Evolutionary conservation across 2,888 invertebrate genomes (phyloP).

Genomic region (Thereva unica): DNA sequence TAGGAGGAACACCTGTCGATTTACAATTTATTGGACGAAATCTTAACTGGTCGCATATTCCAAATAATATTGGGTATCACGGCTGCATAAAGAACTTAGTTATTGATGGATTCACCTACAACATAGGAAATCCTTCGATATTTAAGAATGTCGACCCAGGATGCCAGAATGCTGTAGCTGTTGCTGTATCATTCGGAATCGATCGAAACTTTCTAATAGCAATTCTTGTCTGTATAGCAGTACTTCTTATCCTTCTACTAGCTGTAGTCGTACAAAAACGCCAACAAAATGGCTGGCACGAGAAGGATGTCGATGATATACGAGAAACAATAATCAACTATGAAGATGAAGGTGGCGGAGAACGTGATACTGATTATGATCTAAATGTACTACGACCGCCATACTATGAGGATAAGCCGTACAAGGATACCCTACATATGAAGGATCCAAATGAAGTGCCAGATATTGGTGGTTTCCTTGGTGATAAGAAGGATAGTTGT

Average conservation of each 20-base stretch:
- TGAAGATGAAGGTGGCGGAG: constrained; percentile 97
- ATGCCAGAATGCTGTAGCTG: constrained; percentile 73
- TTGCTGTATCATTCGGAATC: constrained; percentile 80
- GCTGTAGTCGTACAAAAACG: constrained; percentile 89
- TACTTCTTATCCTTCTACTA: constrained; percentile 76
- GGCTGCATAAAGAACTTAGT: constrained; percentile 93
- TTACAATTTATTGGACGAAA: constrained; percentile 65
- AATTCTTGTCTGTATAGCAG: constrained; percentile 83
- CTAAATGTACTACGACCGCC: constrained; percentile 57
- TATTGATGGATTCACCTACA: constrained; percentile 84
- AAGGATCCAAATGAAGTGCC: constrained; percentile 66
- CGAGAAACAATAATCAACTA: constrained; percentile 97
- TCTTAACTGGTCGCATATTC: constrained; percentile 72
- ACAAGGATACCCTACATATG: constrained; percentile 53
- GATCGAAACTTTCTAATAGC: constrained; percentile 87
- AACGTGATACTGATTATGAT: constrained; percentile 79
- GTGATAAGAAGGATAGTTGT: constrained; percentile 85
- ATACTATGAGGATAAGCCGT: constrained; percentile 57
- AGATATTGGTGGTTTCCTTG: constrained; percentile 88
- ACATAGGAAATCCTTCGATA: constrained; percentile 80
- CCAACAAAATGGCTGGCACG: constrained; percentile 82
- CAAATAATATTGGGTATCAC: constrained; percentile 72
- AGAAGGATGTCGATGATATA: constrained; percentile 93
- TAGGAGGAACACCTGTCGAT: constrained; percentile 76
- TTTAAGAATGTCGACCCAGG: constrained; percentile 72